Evolutionary conservation across 2,888 invertebrate genomes (phyloP).

Genomic region (Serrognathus titanus): DNA sequence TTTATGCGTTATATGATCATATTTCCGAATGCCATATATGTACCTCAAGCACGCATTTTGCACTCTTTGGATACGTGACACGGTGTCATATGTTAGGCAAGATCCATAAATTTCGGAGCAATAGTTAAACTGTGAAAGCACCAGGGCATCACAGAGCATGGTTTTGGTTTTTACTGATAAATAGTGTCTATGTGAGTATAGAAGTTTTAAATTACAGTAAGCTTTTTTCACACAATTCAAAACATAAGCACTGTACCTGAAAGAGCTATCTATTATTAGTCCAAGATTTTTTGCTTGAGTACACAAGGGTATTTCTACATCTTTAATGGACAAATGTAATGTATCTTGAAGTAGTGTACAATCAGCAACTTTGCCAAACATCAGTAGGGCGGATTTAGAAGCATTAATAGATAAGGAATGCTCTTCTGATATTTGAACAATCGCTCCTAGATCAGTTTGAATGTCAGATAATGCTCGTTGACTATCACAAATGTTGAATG

Average conservation of each 20-base stretch:
- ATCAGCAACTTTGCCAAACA: no score
- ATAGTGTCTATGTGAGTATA: not conserved
- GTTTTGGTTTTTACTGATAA: not conserved
- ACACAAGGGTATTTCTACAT: no score
- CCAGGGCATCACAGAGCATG: not conserved
- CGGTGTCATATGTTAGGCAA: not conserved
- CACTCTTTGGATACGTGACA: not conserved
- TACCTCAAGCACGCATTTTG: slow-evolving; percentile 2
- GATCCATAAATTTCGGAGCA: not conserved
- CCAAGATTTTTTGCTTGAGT: no score
- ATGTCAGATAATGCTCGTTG: no score
- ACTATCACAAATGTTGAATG: no score
- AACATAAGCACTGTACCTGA: not conserved
- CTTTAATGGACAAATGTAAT: no score
- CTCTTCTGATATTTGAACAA: no score
- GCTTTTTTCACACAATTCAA: not conserved
- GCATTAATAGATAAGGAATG: no score
- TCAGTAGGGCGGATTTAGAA: no score
- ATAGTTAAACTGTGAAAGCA: not conserved
- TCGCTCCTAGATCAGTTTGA: no score
- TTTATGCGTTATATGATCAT: slow-evolving; percentile 5
- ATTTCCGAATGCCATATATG: not conserved
- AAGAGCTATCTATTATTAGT: not conserved
- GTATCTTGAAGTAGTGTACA: no score
- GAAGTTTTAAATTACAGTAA: not conserved